Base-by-base conservation (phyloP, 92 coral and sea anemone genomes). In the Porites rus region DNA sequence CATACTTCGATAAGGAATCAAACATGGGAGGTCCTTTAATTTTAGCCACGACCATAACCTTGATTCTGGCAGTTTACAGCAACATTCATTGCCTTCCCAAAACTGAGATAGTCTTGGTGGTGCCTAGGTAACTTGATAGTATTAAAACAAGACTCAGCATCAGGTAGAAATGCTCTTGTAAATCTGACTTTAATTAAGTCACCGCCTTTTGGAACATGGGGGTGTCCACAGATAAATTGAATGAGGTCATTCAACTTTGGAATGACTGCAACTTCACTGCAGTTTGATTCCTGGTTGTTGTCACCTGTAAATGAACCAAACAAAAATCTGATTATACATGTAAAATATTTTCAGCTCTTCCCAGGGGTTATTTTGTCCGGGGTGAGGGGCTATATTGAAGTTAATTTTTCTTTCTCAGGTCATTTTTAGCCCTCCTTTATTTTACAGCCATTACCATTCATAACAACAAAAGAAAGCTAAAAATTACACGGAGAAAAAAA, bases 41-140 rank as follows among this genome's bases (percentile, higher is more conserved):
- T n/a, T 88, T 52, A 83, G 50, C 92, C 92, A 76, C 92, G 70
- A 25, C 92, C 92, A 89, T 89, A 89, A 9, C 89, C 88, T 69
- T 50, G 59, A 69, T 77, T 67, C 24, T 89, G 92, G 78, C 84
- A 83, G 52, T 75, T 75, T 13, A 89, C 22, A 63, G 92, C 92
- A 74, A 83, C 38, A 74, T 89, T 89, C 88, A 89, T 89, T 75
- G 88, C 92, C 63, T 56, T 71, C 72, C 38, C 20, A 25, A 89
- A 84, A 10, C 74, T 21, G 2, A 14, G 38, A 52, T 67, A 89
- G 14, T 56, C 17, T 20, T 69, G 74, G 74, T 77, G 89, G 68
- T 25, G 58, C 72, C 77, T 53, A 24, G 88, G 92, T 19, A 89
- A 38, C 53, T 77, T 66, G 11, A 89, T 21, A 3, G 84, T 89